Base-by-base conservation (phyloP, 2,888 invertebrate genomes). In the Phyto melanocephala region DNA sequence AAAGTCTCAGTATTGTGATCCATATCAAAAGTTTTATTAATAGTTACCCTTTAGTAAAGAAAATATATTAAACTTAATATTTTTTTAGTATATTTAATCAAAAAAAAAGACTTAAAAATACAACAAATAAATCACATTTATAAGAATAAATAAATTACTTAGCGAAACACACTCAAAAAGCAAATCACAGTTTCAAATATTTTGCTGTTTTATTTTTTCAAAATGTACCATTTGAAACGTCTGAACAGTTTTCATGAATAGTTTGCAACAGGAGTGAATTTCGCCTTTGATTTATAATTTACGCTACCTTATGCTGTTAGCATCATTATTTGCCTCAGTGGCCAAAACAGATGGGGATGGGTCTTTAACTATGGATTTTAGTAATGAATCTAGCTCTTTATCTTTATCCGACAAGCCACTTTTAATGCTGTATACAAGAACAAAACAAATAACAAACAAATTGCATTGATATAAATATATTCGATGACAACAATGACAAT, bases 321-420 rank as follows among this genome's bases (percentile, higher is more conserved):
- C 92, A 90, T 93, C 93, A 88, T 93, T 93, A 88, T 92, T 92
- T 87, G 93, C 90, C 91, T 94, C 92, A 87, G 92, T 88, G 89
- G 93, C 91, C 91, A 93, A 92, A 85, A 93, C 91, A 83, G 92
- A 92, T 87, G 91, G 91, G 86, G 93, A 90, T 86, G 93, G 93
- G 90, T 95, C 95, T 91, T 95, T 95, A 75, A 94, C 94, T 86
- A 95, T 92, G 87, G 94, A 95, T 90, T 95, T 96, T 84, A 96
- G 93, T 75, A 96, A 92, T 85, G 94, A 94, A 91, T 96, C 96
- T 86, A 96, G 91, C 88, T 93, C 93, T 88, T 89, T 91, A 89
- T 93, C 93, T 93, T 90, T 94, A 92, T 87, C 93, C 92, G 91
- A 90, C 83, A 90, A 89, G 87, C 90, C 89, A 88, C 91, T 91